Evolutionary conservation across 2,888 invertebrate genomes (phyloP).

Genomic region (Acanthopleura granulata): DNA sequence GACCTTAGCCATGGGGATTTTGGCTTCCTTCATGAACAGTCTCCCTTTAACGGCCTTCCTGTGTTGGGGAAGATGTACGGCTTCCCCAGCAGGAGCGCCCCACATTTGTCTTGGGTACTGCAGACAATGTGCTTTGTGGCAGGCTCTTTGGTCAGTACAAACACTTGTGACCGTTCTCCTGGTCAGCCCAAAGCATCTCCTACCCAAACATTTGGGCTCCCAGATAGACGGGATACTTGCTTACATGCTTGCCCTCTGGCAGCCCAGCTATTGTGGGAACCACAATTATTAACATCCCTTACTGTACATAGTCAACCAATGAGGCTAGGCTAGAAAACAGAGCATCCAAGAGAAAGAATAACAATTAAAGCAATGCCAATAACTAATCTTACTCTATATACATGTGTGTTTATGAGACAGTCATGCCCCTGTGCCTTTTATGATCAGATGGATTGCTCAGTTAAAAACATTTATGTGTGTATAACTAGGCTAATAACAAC

Average conservation of each 20-base stretch:
- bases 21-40: conserved; percentile 1
- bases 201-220: too few species aligned
- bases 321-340: neutral
- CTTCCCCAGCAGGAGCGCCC: neutral
- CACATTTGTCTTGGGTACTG: neutral
- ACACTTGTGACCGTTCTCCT: neutral
- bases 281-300: conserved; percentile 2
- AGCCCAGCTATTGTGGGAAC: neutral
- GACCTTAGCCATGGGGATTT: conserved; percentile 7
- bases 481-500: too few species aligned
- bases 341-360: too few species aligned
- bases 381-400: too few species aligned
- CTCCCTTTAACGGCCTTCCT: conserved; percentile 2
- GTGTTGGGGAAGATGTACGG: neutral
- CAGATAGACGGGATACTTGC: neutral
- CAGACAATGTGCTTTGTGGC: conserved; percentile 8
- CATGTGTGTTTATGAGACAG: too few species aligned
- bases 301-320: neutral
- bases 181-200: neutral
- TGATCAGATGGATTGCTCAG: too few species aligned
- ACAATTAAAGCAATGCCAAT: too few species aligned
- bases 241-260: neutral
- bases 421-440: too few species aligned
- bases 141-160: neutral
- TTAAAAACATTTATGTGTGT: too few species aligned